A percentile compares a stretch with the other conserved stretches of the same genome.
Conservation (phyloP, 1,140 invertebrate species). For the Drosophila auraria region DNA sequence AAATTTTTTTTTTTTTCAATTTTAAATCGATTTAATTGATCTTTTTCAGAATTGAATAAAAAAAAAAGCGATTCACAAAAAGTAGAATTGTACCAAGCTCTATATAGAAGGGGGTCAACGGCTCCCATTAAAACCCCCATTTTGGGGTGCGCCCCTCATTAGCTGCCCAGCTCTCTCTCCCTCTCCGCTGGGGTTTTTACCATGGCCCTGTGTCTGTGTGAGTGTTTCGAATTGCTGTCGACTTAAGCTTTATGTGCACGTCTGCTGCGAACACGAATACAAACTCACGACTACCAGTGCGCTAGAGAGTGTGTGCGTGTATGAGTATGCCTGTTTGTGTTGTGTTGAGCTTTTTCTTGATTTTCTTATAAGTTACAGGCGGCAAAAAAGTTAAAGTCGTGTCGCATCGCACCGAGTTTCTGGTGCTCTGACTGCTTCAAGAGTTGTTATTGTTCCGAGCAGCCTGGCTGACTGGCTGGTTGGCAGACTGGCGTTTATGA, state of each 20-base stretch:
- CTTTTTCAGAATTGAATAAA: no score
- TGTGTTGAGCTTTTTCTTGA: slow-evolving; percentile 59
- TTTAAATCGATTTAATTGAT: no score
- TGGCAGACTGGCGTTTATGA: slow-evolving; percentile 48
- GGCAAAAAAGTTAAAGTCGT: slow-evolving; percentile 67
- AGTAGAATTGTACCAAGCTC: no score
- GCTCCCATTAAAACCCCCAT: background rate
- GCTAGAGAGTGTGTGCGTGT: slow-evolving; percentile 11
- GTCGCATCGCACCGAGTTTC: slow-evolving; percentile 56
- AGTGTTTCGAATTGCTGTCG: slow-evolving; percentile 80
- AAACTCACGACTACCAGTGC: slow-evolving; percentile 1
- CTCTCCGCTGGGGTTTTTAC: slow-evolving; percentile 43
- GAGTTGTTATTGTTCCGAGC: slow-evolving; percentile 44
- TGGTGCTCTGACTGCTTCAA: slow-evolving; percentile 41
- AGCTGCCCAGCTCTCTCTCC: slow-evolving; percentile 10
- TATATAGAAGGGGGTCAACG: background rate
- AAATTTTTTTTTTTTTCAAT: no score
- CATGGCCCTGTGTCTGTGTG: slow-evolving; percentile 52
- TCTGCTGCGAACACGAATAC: slow-evolving; percentile 29
- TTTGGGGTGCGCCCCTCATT: background rate
- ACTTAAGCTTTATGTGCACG: slow-evolving; percentile 76
- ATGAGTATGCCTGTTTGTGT: slow-evolving; percentile 27
- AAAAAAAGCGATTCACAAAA: no score
- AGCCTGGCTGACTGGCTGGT: slow-evolving; percentile 28
- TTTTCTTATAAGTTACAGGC: slow-evolving; percentile 64